Percentiles rank a stretch among this genome's conserved stretches.
These are phyloP conservation scores for Pomacea maculata DNA, from an alignment of 1,140 invertebrate genomes.

Conservation along the genomic window DNA sequence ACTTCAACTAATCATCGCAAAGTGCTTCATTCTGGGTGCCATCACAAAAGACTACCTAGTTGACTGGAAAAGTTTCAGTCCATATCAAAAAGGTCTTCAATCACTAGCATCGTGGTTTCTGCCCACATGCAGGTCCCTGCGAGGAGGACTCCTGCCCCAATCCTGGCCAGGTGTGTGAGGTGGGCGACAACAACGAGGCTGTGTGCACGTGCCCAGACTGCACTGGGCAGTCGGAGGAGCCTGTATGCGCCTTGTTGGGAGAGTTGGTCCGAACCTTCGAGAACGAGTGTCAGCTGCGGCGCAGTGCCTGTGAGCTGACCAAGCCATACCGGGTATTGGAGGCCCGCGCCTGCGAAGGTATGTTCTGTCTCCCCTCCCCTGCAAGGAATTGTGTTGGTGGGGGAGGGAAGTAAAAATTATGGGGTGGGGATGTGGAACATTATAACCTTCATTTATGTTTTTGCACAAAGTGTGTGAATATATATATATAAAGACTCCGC, in stretches of 20 bases:
- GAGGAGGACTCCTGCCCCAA: slow-evolving; percentile 3
- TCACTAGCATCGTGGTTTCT: too few species aligned
- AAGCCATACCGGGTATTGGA: slow-evolving; percentile 1
- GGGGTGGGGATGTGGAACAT: not conserved
- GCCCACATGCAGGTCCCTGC: not conserved
- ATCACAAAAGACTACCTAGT: too few species aligned
- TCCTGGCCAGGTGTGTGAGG: slow-evolving; percentile 19
- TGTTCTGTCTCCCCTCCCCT: not conserved
- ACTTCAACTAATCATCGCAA: too few species aligned
- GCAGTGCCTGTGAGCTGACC: slow-evolving; percentile 14
- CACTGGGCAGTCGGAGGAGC: not conserved
- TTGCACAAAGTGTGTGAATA: not conserved
- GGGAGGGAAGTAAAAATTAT: not conserved
- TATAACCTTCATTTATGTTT: too few species aligned
- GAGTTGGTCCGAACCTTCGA: slow-evolving; percentile 9
- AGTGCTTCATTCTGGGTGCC: too few species aligned
- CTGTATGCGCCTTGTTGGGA: slow-evolving; percentile 21
- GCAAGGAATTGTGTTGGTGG: too few species aligned
- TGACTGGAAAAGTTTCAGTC: too few species aligned
- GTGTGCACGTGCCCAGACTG: slow-evolving; percentile 16
- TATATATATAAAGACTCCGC: not conserved
- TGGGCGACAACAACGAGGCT: too few species aligned
- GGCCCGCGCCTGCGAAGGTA: slow-evolving; percentile 18
- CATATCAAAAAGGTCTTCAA: too few species aligned
- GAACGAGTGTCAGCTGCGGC: slow-evolving; percentile 11